Evolutionary conservation across 2,113 vertebrate species (phyloP).

Genomic region (Notarius quadriscutis): DNA sequence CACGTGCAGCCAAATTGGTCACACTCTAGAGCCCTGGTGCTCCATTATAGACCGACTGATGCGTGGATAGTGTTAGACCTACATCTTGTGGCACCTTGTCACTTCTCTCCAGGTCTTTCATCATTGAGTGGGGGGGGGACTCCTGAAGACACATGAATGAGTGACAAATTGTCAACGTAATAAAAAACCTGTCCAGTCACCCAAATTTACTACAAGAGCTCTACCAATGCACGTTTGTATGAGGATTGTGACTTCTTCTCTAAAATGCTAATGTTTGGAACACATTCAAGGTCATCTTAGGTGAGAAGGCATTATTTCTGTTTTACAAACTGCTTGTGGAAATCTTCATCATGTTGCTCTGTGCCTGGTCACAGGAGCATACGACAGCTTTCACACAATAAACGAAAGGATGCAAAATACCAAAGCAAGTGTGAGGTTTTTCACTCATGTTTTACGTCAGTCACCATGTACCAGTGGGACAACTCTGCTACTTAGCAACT

Average conservation of each 20-base stretch:
- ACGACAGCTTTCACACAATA: slow-evolving; percentile 25
- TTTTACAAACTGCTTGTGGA: slow-evolving; percentile 14
- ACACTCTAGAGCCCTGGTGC: neutral
- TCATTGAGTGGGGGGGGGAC: neutral
- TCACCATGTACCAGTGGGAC: slow-evolving; percentile 19
- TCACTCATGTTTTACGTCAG: slow-evolving; percentile 12
- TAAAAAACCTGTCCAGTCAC: neutral
- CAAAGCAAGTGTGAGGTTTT: slow-evolving; percentile 31
- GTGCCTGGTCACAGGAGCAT: slow-evolving; percentile 17
- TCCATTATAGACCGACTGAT: neutral
- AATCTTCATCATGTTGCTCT: slow-evolving; percentile 14
- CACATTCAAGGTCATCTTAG: neutral
- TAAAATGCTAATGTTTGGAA: neutral
- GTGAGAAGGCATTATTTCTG: neutral
- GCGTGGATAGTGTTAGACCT: neutral
- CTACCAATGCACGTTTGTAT: neutral
- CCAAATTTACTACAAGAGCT: neutral
- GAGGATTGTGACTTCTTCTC: neutral
- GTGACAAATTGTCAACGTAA: neutral
- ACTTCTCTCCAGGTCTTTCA: neutral
- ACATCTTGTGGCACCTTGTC: neutral
- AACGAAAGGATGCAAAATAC: slow-evolving; percentile 16
- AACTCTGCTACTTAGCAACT: slow-evolving; percentile 21
- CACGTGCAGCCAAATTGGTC: too few species aligned
- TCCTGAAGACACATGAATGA: neutral